Evolutionary conservation across 23 tunicate genomes (phyloP), one percentile per base, ranked within the genome.

Genomic region (Ciona savignyi): DNA sequence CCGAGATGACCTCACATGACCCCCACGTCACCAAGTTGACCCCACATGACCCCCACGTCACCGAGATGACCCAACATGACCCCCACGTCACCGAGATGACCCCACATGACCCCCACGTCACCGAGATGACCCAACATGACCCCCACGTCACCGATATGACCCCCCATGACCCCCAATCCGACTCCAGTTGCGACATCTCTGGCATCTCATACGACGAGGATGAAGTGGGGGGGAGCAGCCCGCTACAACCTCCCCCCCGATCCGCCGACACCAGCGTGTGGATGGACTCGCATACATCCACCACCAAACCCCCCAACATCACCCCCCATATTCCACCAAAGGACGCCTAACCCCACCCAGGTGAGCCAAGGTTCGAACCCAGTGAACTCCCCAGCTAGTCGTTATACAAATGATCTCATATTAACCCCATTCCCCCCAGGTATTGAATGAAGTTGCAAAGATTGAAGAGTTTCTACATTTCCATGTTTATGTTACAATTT

Each of bases 121-220:
- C 9, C 56, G 56, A 42, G 9, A 15, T 6, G 15, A 42, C 15
- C 9, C 9, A 6, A 42, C 9, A 42, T 6, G 15, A 9, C 15
- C 56, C 56, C 11, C 15, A 9, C 11, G 9, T 42, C 15, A 6
- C 11, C 56, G n/a, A n/a, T n/a, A n/a, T n/a, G n/a, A n/a, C n/a
- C n/a, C n/a, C n/a, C n/a, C n/a, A n/a, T n/a, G n/a, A n/a, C n/a
- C n/a, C n/a, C n/a, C n/a, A n/a, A n/a, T 42, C 56, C 9, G 15
- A 15, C 56, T 9, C 11, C 9, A 42, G 56, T 42, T 42, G 56
- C 15, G 35, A 68, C 3, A 26, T 70, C n/a, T 33, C 48, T 33
- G 74, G 74, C 1, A 70, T 70, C 32, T 70, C 74, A 2, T 70
- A 70, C 24, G 74, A 70, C 33, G 74, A 70, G 6, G 74, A 32